Evolutionary conservation across 2,888 invertebrate species (phyloP).

Genomic region (Lamellibrachia satsuma): DNA sequence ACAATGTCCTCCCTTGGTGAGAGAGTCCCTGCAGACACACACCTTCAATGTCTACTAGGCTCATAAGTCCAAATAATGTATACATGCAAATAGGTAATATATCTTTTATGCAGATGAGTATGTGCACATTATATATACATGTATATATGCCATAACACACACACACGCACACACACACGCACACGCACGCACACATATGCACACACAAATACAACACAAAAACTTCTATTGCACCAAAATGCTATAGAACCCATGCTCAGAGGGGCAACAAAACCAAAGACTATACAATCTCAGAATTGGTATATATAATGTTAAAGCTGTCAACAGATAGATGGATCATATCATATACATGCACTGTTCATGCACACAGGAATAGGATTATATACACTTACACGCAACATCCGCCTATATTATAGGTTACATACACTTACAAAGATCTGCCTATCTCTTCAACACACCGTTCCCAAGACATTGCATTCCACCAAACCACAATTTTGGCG

Average conservation of each 20-base stretch:
- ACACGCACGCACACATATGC: no score
- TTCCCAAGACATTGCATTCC: neutral
- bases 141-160: no score
- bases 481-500: neutral
- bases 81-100: neutral
- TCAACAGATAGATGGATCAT: no score
- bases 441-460: neutral
- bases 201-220: no score
- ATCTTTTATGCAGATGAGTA: neutral
- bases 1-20: conserved; percentile 30
- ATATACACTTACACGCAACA: neutral
- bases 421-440: neutral
- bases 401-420: neutral
- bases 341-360: neutral
- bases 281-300: no score
- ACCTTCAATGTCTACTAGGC: neutral
- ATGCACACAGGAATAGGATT: neutral
- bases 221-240: no score
- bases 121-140: no score
- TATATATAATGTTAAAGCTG: no score
- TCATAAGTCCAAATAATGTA: neutral
- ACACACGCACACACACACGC: no score
- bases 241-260: no score
- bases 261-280: no score
- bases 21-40: conserved; percentile 24